Evolutionary conservation across 2,113 vertebrate species (phyloP).

Genomic region (Potamarius usumacintae): DNA sequence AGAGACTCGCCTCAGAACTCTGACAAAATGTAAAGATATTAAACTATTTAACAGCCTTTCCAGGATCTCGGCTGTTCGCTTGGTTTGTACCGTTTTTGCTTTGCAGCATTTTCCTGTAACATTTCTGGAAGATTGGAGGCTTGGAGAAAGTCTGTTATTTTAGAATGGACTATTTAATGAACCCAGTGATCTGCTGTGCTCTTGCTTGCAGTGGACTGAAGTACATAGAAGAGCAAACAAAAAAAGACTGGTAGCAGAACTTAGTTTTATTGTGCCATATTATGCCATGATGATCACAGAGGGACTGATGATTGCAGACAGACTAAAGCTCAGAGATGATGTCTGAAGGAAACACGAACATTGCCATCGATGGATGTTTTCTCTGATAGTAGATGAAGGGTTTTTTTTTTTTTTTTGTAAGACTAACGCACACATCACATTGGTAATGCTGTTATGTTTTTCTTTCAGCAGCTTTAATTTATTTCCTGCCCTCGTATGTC

Average conservation of each 20-base stretch:
- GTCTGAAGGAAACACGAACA: constrained; percentile 45
- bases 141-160: constrained; percentile 21
- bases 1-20: background rate
- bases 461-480: constrained; percentile 49
- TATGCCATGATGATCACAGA: constrained; percentile 52
- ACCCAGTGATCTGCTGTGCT: constrained; percentile 25
- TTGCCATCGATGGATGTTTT: constrained; percentile 33
- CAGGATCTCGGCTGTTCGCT: constrained; percentile 11
- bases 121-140: background rate
- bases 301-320: constrained; percentile 13
- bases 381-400: constrained; percentile 55
- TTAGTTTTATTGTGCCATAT: constrained; percentile 41
- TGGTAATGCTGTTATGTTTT: constrained; percentile 51
- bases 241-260: constrained; percentile 34
- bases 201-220: constrained; percentile 55
- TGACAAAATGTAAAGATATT: constrained; percentile 41
- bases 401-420: constrained; percentile 57
- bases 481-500: constrained; percentile 43
- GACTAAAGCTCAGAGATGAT: constrained; percentile 39
- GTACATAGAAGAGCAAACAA: constrained; percentile 38
- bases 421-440: constrained; percentile 46
- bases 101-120: background rate
- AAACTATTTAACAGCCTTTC: constrained; percentile 41
- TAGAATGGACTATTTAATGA: constrained; percentile 19
- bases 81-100: constrained; percentile 4